phyloP scores from a whole-genome alignment of 2,113 vertebrate genomes.

The Rhagologus leucostigma region DNA sequence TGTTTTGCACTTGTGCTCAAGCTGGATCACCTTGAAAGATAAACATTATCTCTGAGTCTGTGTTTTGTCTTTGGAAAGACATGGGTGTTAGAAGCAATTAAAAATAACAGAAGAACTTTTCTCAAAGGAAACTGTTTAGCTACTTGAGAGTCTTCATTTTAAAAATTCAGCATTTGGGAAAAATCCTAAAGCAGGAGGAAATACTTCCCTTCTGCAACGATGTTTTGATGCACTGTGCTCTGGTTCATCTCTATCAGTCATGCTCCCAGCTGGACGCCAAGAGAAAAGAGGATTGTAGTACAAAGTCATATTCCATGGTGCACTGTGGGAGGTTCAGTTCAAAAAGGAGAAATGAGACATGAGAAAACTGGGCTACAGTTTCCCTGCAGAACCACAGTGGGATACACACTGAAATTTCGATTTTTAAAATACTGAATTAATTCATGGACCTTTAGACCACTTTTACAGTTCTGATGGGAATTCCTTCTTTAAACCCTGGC shows the following conservation, averaged over 20 bases:
- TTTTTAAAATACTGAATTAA: background rate
- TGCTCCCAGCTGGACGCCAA: background rate
- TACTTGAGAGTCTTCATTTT: background rate
- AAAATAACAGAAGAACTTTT: background rate
- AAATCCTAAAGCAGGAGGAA: background rate
- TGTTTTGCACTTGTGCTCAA: background rate
- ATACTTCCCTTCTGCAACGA: background rate
- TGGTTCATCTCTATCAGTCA: background rate
- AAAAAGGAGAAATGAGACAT: background rate
- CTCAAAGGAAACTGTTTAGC: background rate
- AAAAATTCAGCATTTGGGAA: background rate
- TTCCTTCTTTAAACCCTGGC: background rate
- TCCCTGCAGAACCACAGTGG: background rate
- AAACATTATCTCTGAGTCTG: background rate
- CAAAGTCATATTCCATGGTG: background rate
- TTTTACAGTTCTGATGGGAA: background rate
- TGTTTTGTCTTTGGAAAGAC: background rate
- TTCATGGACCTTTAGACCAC: background rate
- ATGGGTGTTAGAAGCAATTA: background rate
- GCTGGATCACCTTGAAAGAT: background rate
- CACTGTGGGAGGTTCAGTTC: background rate
- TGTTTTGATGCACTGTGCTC: background rate
- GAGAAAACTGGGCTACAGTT: background rate
- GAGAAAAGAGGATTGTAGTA: background rate
- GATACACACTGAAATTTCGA: background rate